phyloP scores from a whole-genome alignment of 2,797 vertebrate species.

The Sebastolobus alascanus region DNA sequence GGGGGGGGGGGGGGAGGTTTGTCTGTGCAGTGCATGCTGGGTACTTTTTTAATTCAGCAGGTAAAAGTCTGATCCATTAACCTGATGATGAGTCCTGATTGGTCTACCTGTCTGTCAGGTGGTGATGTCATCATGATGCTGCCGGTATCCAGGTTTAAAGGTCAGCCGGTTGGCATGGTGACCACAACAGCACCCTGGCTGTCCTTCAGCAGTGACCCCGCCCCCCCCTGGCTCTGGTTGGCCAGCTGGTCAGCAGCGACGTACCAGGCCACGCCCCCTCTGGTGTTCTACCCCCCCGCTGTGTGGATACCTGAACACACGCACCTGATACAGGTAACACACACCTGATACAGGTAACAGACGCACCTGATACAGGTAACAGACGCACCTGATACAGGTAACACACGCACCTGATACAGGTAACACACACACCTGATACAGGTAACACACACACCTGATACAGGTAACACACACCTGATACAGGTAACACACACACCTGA shows the following conservation, averaged over 20 bases:
- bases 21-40: not conserved
- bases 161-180: slow-evolving; percentile 48
- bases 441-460: too few relatives aligned
- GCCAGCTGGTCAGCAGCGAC: slow-evolving; percentile 33
- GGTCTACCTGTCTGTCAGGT: slow-evolving; percentile 22
- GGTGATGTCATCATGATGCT: slow-evolving; percentile 65
- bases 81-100: not conserved
- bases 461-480: too few relatives aligned
- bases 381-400: not conserved
- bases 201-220: slow-evolving; percentile 28
- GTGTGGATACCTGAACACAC: slow-evolving; percentile 55
- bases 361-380: too few relatives aligned
- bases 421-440: too few relatives aligned
- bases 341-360: too few relatives aligned
- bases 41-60: not conserved
- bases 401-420: not conserved
- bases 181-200: slow-evolving; percentile 43
- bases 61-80: not conserved
- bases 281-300: slow-evolving; percentile 33
- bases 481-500: too few relatives aligned
- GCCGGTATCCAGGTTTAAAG: slow-evolving; percentile 55
- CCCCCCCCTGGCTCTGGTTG: slow-evolving; percentile 54
- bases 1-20: too few relatives aligned
- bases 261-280: slow-evolving; percentile 45
- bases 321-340: slow-evolving; percentile 44